Evolutionary conservation across 2,113 vertebrate genomes (phyloP).

Genomic region (Cygnus buccinator): DNA sequence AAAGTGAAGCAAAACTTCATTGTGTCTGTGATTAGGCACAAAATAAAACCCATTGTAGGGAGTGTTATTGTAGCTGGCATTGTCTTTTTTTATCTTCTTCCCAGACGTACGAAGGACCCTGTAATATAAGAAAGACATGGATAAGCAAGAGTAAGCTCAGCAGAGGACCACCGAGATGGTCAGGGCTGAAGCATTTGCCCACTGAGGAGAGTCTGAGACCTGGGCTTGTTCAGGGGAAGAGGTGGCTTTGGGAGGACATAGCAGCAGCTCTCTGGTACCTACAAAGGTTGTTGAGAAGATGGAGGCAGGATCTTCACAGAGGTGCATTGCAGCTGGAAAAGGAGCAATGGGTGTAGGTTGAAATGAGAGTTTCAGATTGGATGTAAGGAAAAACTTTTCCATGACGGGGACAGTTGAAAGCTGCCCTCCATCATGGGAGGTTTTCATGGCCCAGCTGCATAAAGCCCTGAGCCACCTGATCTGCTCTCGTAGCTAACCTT

Average conservation of each 20-base stretch:
- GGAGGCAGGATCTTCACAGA: not conserved
- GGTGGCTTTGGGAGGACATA: not conserved
- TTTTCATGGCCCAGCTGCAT: not conserved
- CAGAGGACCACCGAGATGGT: not conserved
- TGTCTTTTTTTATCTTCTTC: not conserved
- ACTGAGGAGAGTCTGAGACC: not conserved
- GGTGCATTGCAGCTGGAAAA: rapidly evolving
- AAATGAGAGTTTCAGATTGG: not conserved
- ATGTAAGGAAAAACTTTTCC: not conserved
- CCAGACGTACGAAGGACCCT: not conserved
- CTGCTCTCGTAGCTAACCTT: not conserved
- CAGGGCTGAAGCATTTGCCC: not conserved
- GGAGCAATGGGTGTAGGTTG: not conserved
- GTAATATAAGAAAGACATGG: rapidly evolving
- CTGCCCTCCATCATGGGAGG: not conserved
- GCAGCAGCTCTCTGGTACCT: not conserved
- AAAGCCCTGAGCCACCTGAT: not conserved
- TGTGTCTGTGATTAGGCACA: not conserved
- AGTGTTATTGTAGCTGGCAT: not conserved
- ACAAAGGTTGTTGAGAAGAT: not conserved
- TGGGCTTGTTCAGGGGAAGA: not conserved
- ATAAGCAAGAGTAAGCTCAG: not conserved
- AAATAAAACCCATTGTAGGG: not conserved
- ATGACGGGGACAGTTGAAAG: not conserved
- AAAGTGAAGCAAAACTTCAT: not conserved